A percentile compares a stretch with the other conserved stretches of the same genome.
phyloP scores from a whole-genome alignment of 2,113 vertebrate genomes.

The Xiphias gladius region DNA sequence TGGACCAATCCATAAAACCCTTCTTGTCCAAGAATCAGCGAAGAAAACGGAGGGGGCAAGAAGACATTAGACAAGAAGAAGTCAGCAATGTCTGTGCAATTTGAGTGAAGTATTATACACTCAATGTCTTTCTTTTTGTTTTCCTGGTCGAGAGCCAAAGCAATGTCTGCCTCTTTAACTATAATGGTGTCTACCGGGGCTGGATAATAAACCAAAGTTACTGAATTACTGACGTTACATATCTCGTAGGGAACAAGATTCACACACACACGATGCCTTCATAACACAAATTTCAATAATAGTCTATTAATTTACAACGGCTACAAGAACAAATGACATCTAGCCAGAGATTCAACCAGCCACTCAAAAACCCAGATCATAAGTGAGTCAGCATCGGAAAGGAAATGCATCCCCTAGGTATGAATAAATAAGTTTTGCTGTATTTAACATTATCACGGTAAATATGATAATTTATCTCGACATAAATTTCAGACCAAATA shows the following conservation, averaged over 20 bases:
- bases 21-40: conserved; percentile 26
- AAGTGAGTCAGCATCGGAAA: neutral
- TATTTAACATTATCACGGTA: neutral
- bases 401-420: neutral
- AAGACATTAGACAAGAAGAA: neutral
- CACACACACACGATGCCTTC: neutral
- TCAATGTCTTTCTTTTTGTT: conserved; percentile 21
- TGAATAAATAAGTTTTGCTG: neutral
- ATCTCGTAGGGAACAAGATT: neutral
- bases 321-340: neutral
- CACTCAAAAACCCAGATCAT: neutral
- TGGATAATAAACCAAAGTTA: conserved; percentile 12
- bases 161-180: conserved; percentile 22
- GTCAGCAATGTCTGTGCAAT: conserved; percentile 37
- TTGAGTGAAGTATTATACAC: conserved; percentile 35
- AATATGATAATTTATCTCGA: neutral
- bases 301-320: neutral
- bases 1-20: conserved; percentile 51
- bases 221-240: conserved; percentile 1
- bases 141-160: conserved; percentile 40
- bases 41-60: conserved; percentile 23
- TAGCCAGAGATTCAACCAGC: neutral
- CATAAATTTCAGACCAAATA: neutral
- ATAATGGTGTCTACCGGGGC: conserved; percentile 4
- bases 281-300: conserved; percentile 2